Conservation (phyloP, 2,888 invertebrate species). For the Pachycephus smyrnensis region DNA sequence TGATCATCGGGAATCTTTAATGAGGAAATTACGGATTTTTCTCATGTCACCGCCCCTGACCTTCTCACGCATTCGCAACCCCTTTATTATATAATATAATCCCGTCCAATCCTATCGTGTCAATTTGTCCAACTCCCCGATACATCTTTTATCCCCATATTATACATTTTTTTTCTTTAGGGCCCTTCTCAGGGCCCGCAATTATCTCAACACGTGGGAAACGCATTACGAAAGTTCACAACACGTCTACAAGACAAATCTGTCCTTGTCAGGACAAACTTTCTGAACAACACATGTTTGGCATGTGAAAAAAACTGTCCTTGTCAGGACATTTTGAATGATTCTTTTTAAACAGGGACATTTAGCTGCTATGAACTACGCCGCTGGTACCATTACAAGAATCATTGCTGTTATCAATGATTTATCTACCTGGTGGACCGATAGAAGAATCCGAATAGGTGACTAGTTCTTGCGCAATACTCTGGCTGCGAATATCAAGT, state of each 20-base stretch:
- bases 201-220: slow-evolving; percentile 41
- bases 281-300: neutral
- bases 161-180: slow-evolving; percentile 40
- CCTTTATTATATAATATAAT: neutral
- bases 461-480: no score
- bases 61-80: no score
- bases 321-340: slow-evolving; percentile 29
- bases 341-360: no score
- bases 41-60: no score
- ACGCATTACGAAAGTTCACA: slow-evolving; percentile 20
- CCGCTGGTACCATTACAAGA: no score
- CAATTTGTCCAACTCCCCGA: slow-evolving; percentile 14
- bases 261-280: slow-evolving; percentile 38
- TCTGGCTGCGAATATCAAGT: no score
- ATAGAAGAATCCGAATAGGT: no score
- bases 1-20: no score
- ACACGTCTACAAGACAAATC: slow-evolving; percentile 13
- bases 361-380: no score
- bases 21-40: no score
- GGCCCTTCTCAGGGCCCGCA: slow-evolving; percentile 62
- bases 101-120: slow-evolving; percentile 4
- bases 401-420: no score
- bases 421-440: no score
- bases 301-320: slow-evolving; percentile 23
- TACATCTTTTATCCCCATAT: slow-evolving; percentile 3